These are phyloP conservation scores for Oreohelix idahoensis DNA, from an alignment of 1,140 invertebrate genomes.

Conservation along the genomic window DNA sequence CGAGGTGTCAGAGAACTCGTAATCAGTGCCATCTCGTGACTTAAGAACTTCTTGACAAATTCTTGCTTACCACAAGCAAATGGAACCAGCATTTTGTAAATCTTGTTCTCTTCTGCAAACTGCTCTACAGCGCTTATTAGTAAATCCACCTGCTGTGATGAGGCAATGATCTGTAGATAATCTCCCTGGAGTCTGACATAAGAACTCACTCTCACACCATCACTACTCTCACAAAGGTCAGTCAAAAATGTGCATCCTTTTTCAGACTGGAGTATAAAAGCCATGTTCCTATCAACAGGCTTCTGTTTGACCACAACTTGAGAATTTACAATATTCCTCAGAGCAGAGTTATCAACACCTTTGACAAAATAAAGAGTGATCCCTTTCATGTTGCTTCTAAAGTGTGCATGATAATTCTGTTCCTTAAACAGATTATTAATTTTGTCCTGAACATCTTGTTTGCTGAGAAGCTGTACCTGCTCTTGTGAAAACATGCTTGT, in stretches of 20 bases:
- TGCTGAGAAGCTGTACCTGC: not conserved
- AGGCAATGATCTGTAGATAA: not conserved
- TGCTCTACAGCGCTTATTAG: not conserved
- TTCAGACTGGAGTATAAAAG: not conserved
- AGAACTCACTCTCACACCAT: not conserved
- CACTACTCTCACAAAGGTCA: not conserved
- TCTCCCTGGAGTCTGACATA: not conserved
- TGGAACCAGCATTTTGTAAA: not conserved
- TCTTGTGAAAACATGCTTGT: not conserved
- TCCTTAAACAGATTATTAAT: not conserved
- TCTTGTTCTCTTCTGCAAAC: not conserved
- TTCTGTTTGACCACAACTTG: not conserved
- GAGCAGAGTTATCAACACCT: no score
- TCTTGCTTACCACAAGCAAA: not conserved
- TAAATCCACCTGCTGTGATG: not conserved
- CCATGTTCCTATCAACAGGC: not conserved
- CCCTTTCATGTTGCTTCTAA: no score
- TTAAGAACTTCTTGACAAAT: not conserved
- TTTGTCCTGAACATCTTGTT: not conserved
- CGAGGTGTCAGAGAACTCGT: no score
- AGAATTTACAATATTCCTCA: not conserved
- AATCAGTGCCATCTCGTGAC: not conserved
- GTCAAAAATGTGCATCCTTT: constrained; percentile 2
- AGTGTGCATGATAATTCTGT: no score
- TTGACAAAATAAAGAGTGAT: no score